Percentiles rank a stretch among this genome's conserved stretches.
These are phyloP conservation scores for Pinna nobilis DNA, from an alignment of 1,140 invertebrate genomes.

Conservation along the genomic window DNA sequence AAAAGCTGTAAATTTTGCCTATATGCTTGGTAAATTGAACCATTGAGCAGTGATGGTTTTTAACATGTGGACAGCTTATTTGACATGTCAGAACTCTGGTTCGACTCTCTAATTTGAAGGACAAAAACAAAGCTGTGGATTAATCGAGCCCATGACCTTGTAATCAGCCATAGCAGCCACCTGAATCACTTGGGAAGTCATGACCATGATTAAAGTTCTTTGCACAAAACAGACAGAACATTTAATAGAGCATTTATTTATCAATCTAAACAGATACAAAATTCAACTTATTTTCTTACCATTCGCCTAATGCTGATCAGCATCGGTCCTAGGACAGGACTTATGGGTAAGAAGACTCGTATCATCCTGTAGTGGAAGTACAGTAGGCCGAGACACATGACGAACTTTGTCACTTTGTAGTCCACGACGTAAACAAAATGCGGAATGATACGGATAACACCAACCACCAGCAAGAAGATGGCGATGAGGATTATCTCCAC, in stretches of 20 bases:
- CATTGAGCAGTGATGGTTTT: too few relatives aligned
- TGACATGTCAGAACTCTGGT: too few relatives aligned
- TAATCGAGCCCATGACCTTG: too few relatives aligned
- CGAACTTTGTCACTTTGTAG: constrained; percentile 58
- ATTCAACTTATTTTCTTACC: constrained; percentile 64
- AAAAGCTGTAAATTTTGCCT: too few relatives aligned
- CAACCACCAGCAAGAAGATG: constrained; percentile 48
- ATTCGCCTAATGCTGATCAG: constrained; percentile 73
- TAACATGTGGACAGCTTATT: too few relatives aligned
- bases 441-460: constrained; percentile 51
- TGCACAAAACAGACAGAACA: neutral
- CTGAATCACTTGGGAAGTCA: too few relatives aligned
- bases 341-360: constrained; percentile 72
- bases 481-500: constrained; percentile 54
- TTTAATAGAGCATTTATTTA: neutral
- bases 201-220: too few relatives aligned
- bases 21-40: too few relatives aligned
- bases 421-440: constrained; percentile 40
- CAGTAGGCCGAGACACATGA: constrained; percentile 64
- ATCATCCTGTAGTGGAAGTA: constrained; percentile 74
- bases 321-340: constrained; percentile 73
- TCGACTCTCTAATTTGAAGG: too few relatives aligned
- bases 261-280: neutral
- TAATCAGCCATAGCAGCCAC: too few relatives aligned
- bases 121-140: too few relatives aligned